Conservation (phyloP, 2,113 vertebrate genomes). For the Oreochromis niloticus region DNA sequence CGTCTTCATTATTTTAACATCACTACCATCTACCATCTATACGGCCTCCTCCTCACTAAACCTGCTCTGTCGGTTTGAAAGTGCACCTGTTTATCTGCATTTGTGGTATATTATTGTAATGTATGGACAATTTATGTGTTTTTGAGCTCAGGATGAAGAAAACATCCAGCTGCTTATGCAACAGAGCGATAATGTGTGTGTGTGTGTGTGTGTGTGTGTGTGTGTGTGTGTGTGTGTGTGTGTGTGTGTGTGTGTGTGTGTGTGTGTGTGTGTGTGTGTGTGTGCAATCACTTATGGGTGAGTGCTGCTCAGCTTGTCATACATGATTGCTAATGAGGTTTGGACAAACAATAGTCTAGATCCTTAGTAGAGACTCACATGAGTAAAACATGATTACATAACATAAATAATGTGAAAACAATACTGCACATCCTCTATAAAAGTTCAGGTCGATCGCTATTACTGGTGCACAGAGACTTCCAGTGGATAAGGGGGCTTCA, state of each 20-base stretch:
- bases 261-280: neutral
- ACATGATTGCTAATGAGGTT: slow-evolving; percentile 10
- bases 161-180: neutral
- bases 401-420: neutral
- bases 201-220: neutral
- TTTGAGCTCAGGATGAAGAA: neutral
- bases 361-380: neutral
- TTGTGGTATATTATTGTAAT: neutral
- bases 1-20: neutral
- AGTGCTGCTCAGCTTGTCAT: neutral
- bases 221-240: no score
- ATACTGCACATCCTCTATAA: neutral
- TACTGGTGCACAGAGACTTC: neutral
- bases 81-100: neutral
- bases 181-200: neutral
- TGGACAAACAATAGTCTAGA: neutral
- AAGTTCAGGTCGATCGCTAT: neutral
- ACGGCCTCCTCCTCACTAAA: neutral
- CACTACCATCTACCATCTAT: neutral
- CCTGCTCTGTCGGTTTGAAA: neutral
- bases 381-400: neutral
- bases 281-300: neutral
- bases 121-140: neutral
- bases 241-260: neutral
- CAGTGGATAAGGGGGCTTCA: neutral